A percentile compares a stretch with the other conserved stretches of the same genome.
These are phyloP conservation scores for Hyperoplus immaculatus DNA, from an alignment of 2,797 vertebrate genomes.

Conservation along the genomic window DNA sequence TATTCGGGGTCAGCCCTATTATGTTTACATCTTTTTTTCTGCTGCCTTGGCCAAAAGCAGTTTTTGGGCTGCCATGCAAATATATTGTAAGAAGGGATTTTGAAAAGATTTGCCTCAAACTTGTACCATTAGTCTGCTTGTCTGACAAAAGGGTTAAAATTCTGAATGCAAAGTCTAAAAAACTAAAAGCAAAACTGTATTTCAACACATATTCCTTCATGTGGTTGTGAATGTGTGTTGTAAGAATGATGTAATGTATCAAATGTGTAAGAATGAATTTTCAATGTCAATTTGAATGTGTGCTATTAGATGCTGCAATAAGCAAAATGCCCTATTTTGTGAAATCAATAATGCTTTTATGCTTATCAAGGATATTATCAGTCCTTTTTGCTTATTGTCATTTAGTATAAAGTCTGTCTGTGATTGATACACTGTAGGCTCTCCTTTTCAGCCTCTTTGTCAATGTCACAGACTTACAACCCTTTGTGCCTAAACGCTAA, in stretches of 20 bases:
- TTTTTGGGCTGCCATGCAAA: too few species aligned
- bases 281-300: not conserved
- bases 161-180: not conserved
- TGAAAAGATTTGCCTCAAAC: too few species aligned
- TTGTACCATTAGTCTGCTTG: too few species aligned
- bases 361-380: conserved; percentile 2
- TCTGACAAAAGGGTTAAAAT: too few species aligned
- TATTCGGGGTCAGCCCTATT: too few species aligned
- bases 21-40: too few species aligned
- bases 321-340: not conserved
- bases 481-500: conserved; percentile 62
- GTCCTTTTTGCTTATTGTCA: not conserved
- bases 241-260: not conserved
- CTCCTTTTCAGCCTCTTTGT: conserved; percentile 53
- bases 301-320: not conserved
- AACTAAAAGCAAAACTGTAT: not conserved
- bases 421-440: conserved; percentile 23
- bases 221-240: not conserved
- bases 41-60: too few species aligned
- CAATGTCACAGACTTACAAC: conserved; percentile 41
- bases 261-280: conserved; percentile 1
- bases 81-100: too few species aligned
- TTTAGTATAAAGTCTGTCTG: conserved; percentile 40
- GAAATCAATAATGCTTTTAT: not conserved
- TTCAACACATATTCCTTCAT: not conserved